phyloP scores from a whole-genome alignment of 2,888 invertebrate species.

The Eupithecia abbreviata region DNA sequence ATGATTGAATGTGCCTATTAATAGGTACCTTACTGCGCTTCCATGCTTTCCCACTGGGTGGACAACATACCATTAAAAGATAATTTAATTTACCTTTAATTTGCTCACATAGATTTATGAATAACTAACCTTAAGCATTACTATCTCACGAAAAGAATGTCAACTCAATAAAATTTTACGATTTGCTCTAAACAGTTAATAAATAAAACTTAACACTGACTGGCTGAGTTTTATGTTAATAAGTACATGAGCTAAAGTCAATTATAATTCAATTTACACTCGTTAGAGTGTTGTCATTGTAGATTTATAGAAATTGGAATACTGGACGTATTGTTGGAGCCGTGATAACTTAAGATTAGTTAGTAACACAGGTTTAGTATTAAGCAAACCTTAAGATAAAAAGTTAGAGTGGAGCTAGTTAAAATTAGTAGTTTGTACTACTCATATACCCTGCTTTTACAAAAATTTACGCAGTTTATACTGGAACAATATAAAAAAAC shows the following conservation, averaged over 20 bases:
- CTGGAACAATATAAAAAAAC: too few relatives aligned
- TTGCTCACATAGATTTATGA: neutral
- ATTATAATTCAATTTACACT: conserved; percentile 31
- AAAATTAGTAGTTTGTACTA: too few relatives aligned
- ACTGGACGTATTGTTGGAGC: neutral
- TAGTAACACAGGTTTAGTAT: neutral
- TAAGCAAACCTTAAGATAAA: neutral
- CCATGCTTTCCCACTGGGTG: neutral
- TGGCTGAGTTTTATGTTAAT: conserved; percentile 34
- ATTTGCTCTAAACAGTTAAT: conserved; percentile 23
- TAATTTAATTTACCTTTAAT: conserved; percentile 13
- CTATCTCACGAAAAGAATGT: conserved; percentile 22
- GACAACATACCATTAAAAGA: conserved; percentile 2
- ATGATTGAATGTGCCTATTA: neutral
- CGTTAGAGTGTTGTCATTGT: conserved; percentile 13
- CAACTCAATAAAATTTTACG: conserved; percentile 28
- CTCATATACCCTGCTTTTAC: too few relatives aligned
- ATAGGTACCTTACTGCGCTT: neutral
- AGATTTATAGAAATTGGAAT: conserved; percentile 15
- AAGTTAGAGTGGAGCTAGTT: neutral
- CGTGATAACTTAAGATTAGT: conserved; percentile 11
- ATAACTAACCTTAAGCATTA: conserved; percentile 6
- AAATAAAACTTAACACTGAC: conserved; percentile 25
- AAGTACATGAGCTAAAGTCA: conserved; percentile 24
- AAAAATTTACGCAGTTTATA: too few relatives aligned